A percentile compares a stretch with the other conserved stretches of the same genome.
These are phyloP conservation scores for Siniperca undulata DNA, from an alignment of 2,797 vertebrate species.

Conservation along the genomic window DNA sequence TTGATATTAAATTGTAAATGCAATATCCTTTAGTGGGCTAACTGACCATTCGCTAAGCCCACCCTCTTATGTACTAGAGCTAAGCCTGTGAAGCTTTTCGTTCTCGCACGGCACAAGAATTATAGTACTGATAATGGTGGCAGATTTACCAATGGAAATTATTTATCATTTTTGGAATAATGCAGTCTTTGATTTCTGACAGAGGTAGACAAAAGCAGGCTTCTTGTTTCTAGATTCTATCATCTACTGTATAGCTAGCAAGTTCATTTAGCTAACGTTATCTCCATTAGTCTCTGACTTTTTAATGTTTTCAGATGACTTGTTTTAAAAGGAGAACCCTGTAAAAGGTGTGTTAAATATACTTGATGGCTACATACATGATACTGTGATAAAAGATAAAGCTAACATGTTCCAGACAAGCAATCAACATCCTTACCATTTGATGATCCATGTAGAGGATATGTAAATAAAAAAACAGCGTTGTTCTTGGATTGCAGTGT, in stretches of 20 bases:
- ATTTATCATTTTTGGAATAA: not conserved
- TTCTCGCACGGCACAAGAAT: not conserved
- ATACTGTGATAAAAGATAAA: too few species aligned
- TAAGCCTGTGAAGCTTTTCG: not conserved
- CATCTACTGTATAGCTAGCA: too few species aligned
- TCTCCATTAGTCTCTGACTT: not conserved
- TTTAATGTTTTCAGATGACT: not conserved
- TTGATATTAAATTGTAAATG: constrained; percentile 4
- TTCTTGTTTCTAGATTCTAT: too few species aligned
- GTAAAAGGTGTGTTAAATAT: too few species aligned
- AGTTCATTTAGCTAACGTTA: not conserved
- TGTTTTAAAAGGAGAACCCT: not conserved
- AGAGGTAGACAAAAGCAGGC: too few species aligned
- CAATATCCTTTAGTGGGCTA: not conserved
- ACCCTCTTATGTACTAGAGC: not conserved
- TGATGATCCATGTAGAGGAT: not conserved
- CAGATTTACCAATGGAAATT: constrained; percentile 11
- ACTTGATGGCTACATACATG: too few species aligned
- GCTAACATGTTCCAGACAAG: not conserved
- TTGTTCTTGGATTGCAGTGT: not conserved
- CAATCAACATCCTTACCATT: not conserved
- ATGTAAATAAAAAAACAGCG: not conserved
- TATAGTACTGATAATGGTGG: not conserved
- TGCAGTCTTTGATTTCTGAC: not conserved
- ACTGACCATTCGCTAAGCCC: not conserved